phyloP scores from a whole-genome alignment of 1,140 invertebrate species.

The Neodiprion fabricii region DNA sequence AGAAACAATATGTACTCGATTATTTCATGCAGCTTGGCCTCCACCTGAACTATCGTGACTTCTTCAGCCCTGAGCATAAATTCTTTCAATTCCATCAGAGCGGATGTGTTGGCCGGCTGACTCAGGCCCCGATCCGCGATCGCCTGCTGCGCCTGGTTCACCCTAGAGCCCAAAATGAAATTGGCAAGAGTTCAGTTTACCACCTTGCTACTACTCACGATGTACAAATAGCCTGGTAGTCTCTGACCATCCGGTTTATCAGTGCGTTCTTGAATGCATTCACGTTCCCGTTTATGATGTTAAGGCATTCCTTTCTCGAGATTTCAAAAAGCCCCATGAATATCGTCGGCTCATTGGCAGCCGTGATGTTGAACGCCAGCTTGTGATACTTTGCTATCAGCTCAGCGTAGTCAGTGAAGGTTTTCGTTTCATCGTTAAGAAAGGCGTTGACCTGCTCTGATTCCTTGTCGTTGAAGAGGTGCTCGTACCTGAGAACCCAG shows the following conservation, averaged over 20 bases:
- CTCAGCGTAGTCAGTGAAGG: constrained; percentile 71
- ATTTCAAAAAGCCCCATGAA: constrained; percentile 89
- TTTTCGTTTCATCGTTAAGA: constrained; percentile 66
- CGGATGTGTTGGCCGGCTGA: constrained; percentile 80
- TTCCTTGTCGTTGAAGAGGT: constrained; percentile 61
- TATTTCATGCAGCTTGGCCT: constrained; percentile 75
- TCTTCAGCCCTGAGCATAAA: constrained; percentile 79
- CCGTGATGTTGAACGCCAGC: constrained; percentile 70
- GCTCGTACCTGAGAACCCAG: constrained; percentile 35
- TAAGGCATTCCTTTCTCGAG: constrained; percentile 79
- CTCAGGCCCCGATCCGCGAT: constrained; percentile 81
- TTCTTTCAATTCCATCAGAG: constrained; percentile 82
- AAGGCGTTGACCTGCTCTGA: constrained; percentile 72
- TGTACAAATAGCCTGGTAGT: constrained; percentile 79
- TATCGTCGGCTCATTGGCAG: constrained; percentile 70
- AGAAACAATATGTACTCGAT: constrained; percentile 74
- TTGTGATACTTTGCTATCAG: constrained; percentile 71
- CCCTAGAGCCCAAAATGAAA: constrained; percentile 58
- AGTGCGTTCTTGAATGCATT: constrained; percentile 74
- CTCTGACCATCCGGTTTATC: constrained; percentile 73
- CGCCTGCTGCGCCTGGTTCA: constrained; percentile 81
- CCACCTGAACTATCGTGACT: constrained; percentile 74
- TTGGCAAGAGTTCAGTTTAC: constrained; percentile 17
- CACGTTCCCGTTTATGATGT: constrained; percentile 71
- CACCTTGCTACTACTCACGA: constrained; percentile 63